phyloP scores from a whole-genome alignment of 1,140 invertebrate species.

The Drosophila baimaii region DNA sequence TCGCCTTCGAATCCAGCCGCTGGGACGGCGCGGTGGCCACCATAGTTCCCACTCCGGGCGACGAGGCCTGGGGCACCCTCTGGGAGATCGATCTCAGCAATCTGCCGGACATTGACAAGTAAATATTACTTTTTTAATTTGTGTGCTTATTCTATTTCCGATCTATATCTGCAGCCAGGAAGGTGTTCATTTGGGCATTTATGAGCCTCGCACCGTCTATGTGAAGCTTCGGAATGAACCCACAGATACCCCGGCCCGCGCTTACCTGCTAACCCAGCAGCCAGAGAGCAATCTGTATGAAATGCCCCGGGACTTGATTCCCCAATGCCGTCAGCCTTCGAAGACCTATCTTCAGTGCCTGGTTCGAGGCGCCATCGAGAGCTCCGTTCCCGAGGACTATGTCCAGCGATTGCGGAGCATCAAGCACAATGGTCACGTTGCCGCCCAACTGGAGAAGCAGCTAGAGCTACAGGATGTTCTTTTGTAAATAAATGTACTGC shows the following conservation, averaged over 20 bases:
- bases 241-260: conserved; percentile 38
- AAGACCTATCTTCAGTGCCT: conserved; percentile 75
- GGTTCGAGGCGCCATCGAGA: conserved; percentile 73
- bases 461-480: conserved; percentile 53
- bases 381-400: conserved; percentile 61
- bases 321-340: conserved; percentile 60
- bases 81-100: conserved; percentile 73
- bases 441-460: conserved; percentile 28
- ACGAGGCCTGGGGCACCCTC: conserved; percentile 61
- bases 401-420: conserved; percentile 53
- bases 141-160: fast-evolving
- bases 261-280: conserved; percentile 61
- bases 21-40: conserved; percentile 74
- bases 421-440: conserved; percentile 63
- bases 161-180: conserved; percentile 58
- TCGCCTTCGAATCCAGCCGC: conserved; percentile 23
- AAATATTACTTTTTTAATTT: not conserved
- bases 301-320: conserved; percentile 29
- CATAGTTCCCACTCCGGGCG: conserved; percentile 60
- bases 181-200: conserved; percentile 52
- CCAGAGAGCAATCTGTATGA: conserved; percentile 51
- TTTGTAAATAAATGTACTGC: not conserved
- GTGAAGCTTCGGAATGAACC: conserved; percentile 38
- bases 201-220: conserved; percentile 52
- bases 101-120: conserved; percentile 69